Evolutionary conservation across 2,797 vertebrate species (phyloP), one percentile per base, ranked within the genome.

Genomic region (Alfaro cultratus): DNA sequence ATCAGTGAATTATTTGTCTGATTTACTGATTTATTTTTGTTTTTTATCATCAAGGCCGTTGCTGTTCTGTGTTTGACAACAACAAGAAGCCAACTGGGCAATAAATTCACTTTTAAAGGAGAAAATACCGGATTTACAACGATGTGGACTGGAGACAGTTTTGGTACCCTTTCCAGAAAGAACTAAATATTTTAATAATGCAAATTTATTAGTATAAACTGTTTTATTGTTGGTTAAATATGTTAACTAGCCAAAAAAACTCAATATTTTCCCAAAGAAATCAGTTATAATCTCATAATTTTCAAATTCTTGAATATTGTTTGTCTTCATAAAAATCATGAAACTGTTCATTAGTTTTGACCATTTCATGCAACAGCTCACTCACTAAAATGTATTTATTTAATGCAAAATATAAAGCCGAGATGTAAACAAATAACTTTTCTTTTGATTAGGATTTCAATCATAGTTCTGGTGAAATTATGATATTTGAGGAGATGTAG

Each of bases 11-110:
- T 70, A 70, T 70, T 43, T 11, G 23, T 43, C 39, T 70, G 11
- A 71, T 45, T 71, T 45, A 29, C 26, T 71, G 67, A 70, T 70
- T 70, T 70, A 70, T 46, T 71, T 46, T 71, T 2, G 4, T 71
- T 45, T 46, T 71, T 71, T 26, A 29, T 71, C 23, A 12, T 34
- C 8, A 68, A 39, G 3, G 18, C 36, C 5, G 23, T 70, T 15
- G 11, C 46, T 49, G 29, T 21, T 49, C 45, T 34, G 3, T 1
- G 46, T 53, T 53, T 74, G 47, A 51, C 39, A 47, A 49, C 16
- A 53, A 26, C 34, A n/a, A 57, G 51, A 34, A 29, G 70, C n/a
- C 15, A 31, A 73, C 34, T 36, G 1, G 62, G 62, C 62, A 8
- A 64, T 64, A 36, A 21, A 67, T 39, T 67, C 18, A 64, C 6